phyloP scores from a whole-genome alignment of 2,888 invertebrate genomes.

The Xylota sylvarum region DNA sequence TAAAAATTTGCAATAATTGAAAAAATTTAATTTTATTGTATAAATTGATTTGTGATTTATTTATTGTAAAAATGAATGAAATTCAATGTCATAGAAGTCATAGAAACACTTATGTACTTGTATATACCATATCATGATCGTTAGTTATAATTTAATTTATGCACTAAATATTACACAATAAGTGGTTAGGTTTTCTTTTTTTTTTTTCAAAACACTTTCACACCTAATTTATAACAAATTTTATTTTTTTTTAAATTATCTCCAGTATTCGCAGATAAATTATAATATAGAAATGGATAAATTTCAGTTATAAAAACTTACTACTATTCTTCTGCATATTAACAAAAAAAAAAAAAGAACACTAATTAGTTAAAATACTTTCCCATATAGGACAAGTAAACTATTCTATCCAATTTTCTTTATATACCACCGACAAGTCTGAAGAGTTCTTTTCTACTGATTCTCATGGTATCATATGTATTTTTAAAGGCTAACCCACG shows the following conservation, averaged over 20 bases:
- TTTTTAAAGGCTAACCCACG: slow-evolving; percentile 35
- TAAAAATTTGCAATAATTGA: too few relatives aligned
- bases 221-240: neutral
- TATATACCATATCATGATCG: neutral
- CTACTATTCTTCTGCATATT: neutral
- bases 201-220: neutral
- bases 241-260: neutral
- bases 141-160: neutral
- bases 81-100: too few relatives aligned
- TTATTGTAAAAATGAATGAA: too few relatives aligned
- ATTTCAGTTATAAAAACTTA: neutral
- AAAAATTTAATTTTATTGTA: too few relatives aligned
- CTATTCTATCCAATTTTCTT: slow-evolving; percentile 28
- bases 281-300: neutral
- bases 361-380: neutral
- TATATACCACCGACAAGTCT: slow-evolving; percentile 1
- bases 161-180: neutral
- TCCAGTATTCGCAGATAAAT: neutral
- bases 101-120: too few relatives aligned
- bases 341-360: neutral
- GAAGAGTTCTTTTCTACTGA: slow-evolving; percentile 7
- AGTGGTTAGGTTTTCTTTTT: neutral
- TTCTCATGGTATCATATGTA: slow-evolving; percentile 42
- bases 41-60: too few relatives aligned
- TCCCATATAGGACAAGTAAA: neutral